phyloP scores from a whole-genome alignment of 2,888 invertebrate species.

The Hypena proboscidalis region DNA sequence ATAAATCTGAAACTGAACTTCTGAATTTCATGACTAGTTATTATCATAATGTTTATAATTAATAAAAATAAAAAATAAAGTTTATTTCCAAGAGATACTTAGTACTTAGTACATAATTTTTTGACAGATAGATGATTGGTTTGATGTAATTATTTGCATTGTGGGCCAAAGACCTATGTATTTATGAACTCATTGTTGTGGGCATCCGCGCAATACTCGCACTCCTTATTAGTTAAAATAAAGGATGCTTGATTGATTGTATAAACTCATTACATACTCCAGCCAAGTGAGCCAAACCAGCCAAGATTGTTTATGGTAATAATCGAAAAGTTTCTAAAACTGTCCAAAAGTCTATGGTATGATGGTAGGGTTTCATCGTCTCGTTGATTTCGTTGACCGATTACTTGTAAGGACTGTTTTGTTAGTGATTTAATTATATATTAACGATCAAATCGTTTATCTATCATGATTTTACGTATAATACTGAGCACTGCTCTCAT shows the following conservation, averaged over 20 bases:
- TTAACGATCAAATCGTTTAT: constrained; percentile 58
- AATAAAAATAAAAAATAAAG: too few relatives aligned
- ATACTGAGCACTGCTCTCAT: constrained; percentile 50
- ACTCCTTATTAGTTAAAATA: too few relatives aligned
- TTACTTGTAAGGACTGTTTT: constrained; percentile 74
- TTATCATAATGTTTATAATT: constrained; percentile 1
- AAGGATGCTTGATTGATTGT: too few relatives aligned
- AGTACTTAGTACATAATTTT: too few relatives aligned
- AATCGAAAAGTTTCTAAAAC: too few relatives aligned
- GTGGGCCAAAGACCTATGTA: too few relatives aligned
- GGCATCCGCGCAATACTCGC: too few relatives aligned
- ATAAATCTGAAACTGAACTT: too few relatives aligned
- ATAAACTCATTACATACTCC: background rate
- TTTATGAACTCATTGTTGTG: too few relatives aligned
- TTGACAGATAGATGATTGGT: too few relatives aligned
- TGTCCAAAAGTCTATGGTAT: constrained; percentile 49
- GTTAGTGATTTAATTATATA: constrained; percentile 71
- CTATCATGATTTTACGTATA: constrained; percentile 66
- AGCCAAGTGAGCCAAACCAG: background rate
- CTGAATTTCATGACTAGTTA: constrained; percentile 20
- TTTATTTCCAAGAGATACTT: too few relatives aligned
- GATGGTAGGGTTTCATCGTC: constrained; percentile 72
- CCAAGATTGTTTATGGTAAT: constrained; percentile 48
- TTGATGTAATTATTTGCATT: too few relatives aligned
- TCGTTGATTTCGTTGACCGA: constrained; percentile 75